A percentile compares a stretch with the other conserved stretches of the same genome.
These are phyloP conservation scores for Tyrannus savana DNA, from an alignment of 2,113 vertebrate species.

Conservation along the genomic window DNA sequence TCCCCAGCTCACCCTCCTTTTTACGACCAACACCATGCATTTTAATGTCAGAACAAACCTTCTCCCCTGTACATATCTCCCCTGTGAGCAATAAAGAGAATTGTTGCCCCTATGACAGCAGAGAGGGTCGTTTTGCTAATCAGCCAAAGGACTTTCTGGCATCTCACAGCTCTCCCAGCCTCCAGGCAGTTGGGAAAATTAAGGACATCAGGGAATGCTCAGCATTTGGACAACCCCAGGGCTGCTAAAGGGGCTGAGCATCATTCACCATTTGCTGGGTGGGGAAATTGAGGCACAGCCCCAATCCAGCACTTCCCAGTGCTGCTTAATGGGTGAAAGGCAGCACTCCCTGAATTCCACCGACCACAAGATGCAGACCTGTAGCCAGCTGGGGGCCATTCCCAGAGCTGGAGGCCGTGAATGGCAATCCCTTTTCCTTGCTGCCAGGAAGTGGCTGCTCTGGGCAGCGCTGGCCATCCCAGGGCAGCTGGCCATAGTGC, in stretches of 20 bases:
- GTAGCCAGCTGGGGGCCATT: background rate
- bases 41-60: slow-evolving; percentile 19
- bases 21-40: background rate
- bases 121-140: background rate
- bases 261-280: background rate
- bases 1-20: background rate
- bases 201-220: background rate
- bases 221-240: background rate
- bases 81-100: slow-evolving; percentile 49
- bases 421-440: background rate
- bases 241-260: background rate
- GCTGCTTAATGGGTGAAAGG: background rate
- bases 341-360: background rate
- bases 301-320: background rate
- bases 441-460: background rate
- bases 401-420: background rate
- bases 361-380: fast-evolving
- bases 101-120: background rate
- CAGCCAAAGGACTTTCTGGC: background rate
- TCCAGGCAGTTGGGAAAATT: background rate
- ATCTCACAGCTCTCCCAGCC: background rate
- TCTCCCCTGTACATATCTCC: slow-evolving; percentile 12
- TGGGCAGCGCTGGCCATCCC: fast-evolving
- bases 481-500: background rate
- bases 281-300: background rate